phyloP scores from a whole-genome alignment of 2,797 vertebrate genomes.

The Rhynchotus rufescens region DNA sequence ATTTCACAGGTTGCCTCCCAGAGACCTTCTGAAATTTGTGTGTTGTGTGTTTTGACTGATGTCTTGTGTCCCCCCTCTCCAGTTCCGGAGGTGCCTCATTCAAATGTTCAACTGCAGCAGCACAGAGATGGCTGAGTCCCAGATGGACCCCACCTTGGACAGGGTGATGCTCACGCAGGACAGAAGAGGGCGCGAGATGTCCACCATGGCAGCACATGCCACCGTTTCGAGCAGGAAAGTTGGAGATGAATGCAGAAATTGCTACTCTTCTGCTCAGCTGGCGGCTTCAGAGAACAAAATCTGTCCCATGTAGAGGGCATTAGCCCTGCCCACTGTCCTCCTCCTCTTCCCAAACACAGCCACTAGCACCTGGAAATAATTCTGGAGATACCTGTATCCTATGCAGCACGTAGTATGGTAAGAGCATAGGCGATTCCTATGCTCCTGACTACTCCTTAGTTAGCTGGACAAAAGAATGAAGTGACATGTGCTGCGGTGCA shows the following conservation, averaged over 20 bases:
- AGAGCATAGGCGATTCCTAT: neutral
- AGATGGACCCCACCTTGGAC: constrained; percentile 79
- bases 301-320: constrained; percentile 76
- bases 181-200: constrained; percentile 84
- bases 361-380: neutral
- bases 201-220: constrained; percentile 75
- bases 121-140: constrained; percentile 67
- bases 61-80: constrained; percentile 29
- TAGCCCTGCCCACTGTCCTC: neutral
- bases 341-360: neutral
- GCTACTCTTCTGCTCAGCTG: constrained; percentile 73
- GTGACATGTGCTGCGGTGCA: neutral
- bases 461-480: neutral
- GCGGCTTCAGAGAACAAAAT: constrained; percentile 85
- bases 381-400: too few species aligned
- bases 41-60: neutral
- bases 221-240: constrained; percentile 52
- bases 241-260: constrained; percentile 76
- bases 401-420: neutral
- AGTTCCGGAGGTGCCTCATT: constrained; percentile 91
- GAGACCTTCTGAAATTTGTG: neutral
- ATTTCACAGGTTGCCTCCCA: neutral
- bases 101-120: constrained; percentile 82
- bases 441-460: neutral
- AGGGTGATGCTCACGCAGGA: constrained; percentile 73